phyloP scores from a whole-genome alignment of 2,888 invertebrate species.

The Dynastes grantii region DNA sequence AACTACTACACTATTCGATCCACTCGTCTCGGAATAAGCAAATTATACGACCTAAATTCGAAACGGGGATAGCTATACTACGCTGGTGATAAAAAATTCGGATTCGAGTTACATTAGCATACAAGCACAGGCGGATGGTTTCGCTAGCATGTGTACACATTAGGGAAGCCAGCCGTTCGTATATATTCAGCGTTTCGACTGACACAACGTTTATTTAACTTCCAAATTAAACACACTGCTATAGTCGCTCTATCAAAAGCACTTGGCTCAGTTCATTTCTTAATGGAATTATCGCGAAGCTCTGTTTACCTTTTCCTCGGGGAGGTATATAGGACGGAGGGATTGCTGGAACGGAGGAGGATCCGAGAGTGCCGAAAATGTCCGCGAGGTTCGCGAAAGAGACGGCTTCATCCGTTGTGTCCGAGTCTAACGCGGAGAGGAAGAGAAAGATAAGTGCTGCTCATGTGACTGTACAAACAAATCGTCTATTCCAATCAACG shows the following conservation, averaged over 20 bases:
- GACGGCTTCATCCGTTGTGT: conserved; percentile 17
- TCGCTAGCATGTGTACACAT: conserved; percentile 49
- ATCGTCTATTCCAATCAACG: conserved; percentile 67
- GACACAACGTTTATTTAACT: conserved; percentile 68
- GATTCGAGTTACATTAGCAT: conserved; percentile 61
- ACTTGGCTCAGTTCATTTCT: conserved; percentile 69
- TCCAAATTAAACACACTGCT: conserved; percentile 60
- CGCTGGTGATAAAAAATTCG: conserved; percentile 26
- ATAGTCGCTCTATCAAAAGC: conserved; percentile 61
- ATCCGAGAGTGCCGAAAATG: conserved; percentile 45
- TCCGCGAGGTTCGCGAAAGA: conserved; percentile 31
- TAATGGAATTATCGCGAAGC: conserved; percentile 69
- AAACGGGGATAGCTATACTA: conserved; percentile 3
- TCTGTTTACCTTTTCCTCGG: conserved; percentile 65
- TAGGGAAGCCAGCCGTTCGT: conserved; percentile 47
- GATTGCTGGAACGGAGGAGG: conserved; percentile 35
- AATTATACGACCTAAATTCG: conserved; percentile 6
- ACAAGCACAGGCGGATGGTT: conserved; percentile 60
- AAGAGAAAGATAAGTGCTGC: conserved; percentile 50
- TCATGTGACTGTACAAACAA: conserved; percentile 63
- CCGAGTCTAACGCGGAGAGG: background rate
- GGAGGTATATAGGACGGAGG: conserved; percentile 54
- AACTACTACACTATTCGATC: too few species aligned
- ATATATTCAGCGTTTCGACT: conserved; percentile 49
- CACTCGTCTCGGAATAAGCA: too few species aligned